These are phyloP conservation scores for Toxotes jaculatrix DNA, from an alignment of 2,113 vertebrate genomes.

Conservation along the genomic window DNA sequence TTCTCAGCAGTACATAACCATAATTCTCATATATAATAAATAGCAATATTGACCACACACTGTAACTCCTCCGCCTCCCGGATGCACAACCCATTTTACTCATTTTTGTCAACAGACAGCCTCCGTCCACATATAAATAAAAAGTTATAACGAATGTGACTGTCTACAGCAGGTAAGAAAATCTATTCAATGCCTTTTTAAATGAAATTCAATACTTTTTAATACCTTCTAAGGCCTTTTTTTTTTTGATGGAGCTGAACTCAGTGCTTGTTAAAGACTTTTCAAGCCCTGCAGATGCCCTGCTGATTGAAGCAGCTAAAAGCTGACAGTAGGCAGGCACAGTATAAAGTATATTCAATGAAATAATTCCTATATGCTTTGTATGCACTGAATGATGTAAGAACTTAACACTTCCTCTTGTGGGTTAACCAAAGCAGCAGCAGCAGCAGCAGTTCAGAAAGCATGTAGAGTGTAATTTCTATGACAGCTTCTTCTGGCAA, in stretches of 20 bases:
- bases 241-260: not conserved
- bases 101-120: no score
- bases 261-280: not conserved
- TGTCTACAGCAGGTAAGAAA: not conserved
- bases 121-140: no score
- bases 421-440: constrained; percentile 21
- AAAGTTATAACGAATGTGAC: no score
- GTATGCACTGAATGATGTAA: not conserved
- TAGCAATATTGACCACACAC: no score
- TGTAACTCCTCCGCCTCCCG: no score
- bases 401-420: constrained; percentile 11
- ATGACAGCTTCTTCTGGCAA: constrained; percentile 31
- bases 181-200: not conserved
- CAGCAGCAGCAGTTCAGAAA: constrained; percentile 37
- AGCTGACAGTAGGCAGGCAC: not conserved
- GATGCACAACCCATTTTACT: no score
- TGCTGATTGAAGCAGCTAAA: not conserved
- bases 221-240: not conserved
- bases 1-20: no score
- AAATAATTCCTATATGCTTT: not conserved
- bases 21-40: no score
- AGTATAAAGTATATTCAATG: not conserved
- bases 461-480: constrained; percentile 31
- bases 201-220: not conserved
- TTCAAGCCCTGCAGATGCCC: no score